Percentiles rank a stretch among this genome's conserved stretches.
Evolutionary conservation across 2,888 invertebrate species (phyloP).

Genomic region (Agriopis aurantiaria): DNA sequence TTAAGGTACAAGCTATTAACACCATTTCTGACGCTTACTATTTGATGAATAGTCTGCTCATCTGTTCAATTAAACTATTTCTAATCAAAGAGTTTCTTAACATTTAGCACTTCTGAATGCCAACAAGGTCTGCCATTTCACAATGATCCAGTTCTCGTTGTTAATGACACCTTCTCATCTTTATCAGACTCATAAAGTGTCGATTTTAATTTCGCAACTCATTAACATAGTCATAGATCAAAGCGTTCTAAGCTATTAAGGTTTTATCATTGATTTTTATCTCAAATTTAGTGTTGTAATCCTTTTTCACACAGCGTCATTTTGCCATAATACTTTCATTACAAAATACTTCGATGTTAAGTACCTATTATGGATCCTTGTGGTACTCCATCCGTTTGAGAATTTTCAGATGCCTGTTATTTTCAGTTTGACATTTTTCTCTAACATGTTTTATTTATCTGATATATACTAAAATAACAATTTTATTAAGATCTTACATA

Average conservation of each 20-base stretch:
- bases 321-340: background rate
- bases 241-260: background rate
- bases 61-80: background rate
- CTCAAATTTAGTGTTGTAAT: background rate
- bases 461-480: background rate
- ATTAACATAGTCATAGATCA: conserved; percentile 28
- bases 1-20: too few species aligned
- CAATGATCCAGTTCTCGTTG: conserved; percentile 28
- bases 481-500: background rate
- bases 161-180: conserved; percentile 26
- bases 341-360: background rate
- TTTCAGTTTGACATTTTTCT: background rate
- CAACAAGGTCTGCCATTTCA: conserved; percentile 23
- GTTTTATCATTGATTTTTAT: conserved; percentile 3
- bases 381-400: too few species aligned
- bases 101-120: conserved; percentile 32
- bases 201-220: conserved; percentile 24
- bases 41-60: background rate
- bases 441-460: background rate
- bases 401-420: background rate
- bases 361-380: too few species aligned
- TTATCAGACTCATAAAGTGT: conserved; percentile 14
- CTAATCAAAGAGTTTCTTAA: conserved; percentile 9
- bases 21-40: background rate
- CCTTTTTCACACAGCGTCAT: background rate